Percentiles rank a stretch among this genome's conserved stretches.
These are phyloP conservation scores for Syncerus caffer DNA, from an alignment of 2,797 vertebrate species.

Conservation along the genomic window DNA sequence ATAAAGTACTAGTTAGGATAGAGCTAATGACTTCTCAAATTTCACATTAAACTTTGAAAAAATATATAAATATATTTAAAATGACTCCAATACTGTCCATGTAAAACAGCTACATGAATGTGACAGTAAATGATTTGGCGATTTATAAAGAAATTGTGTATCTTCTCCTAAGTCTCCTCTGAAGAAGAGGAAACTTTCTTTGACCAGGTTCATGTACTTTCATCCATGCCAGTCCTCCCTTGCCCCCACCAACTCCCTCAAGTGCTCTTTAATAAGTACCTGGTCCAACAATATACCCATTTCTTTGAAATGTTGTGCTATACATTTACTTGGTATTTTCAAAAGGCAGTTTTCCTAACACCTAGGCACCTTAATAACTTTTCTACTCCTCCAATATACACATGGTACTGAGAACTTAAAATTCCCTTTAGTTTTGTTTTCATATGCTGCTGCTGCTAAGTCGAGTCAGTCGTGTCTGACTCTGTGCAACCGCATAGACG, in stretches of 20 bases:
- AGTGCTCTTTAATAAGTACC: slow-evolving; percentile 12
- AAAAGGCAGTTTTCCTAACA: slow-evolving; percentile 1
- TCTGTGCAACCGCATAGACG: too few relatives aligned
- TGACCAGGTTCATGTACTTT: slow-evolving; percentile 11
- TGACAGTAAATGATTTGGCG: background rate
- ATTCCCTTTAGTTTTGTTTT: slow-evolving; percentile 56
- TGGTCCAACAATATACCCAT: background rate
- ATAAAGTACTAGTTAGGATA: background rate
- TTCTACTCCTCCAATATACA: background rate
- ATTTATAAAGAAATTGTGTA: background rate
- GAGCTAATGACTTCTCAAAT: slow-evolving; percentile 9
- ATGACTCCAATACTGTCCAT: background rate
- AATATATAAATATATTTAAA: slow-evolving; percentile 32
- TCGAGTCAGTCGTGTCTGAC: too few relatives aligned
- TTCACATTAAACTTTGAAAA: slow-evolving; percentile 52
- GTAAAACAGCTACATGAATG: background rate
- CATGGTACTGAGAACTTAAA: slow-evolving; percentile 42
- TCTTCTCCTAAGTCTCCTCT: background rate
- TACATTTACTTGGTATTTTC: slow-evolving; percentile 9
- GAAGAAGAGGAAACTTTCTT: background rate
- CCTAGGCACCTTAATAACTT: background rate
- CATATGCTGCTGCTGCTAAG: background rate
- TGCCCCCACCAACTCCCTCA: background rate
- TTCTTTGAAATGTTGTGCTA: slow-evolving; percentile 35
- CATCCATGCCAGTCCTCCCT: background rate